A percentile compares a stretch with the other conserved stretches of the same genome.
Conservation (phyloP, 2,797 vertebrate genomes). For the Myotis pilosus region DNA sequence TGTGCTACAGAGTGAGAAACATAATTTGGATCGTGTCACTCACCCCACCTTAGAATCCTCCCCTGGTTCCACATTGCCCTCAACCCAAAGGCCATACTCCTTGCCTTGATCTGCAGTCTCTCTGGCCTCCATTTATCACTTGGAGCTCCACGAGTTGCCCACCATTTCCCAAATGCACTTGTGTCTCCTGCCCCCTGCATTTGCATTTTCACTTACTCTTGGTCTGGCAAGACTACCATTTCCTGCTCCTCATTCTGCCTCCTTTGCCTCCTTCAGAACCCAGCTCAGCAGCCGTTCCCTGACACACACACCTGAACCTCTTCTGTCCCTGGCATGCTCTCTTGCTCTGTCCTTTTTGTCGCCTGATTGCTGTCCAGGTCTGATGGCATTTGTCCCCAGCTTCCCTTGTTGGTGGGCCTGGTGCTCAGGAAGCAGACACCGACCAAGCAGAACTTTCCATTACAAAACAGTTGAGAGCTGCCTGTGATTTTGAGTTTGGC, state of each 20-base stretch:
- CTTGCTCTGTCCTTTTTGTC: background rate
- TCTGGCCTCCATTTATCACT: background rate
- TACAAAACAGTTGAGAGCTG: background rate
- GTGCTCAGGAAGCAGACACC: background rate
- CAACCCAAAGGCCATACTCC: background rate
- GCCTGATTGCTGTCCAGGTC: background rate
- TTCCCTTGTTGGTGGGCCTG: background rate
- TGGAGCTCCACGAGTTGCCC: background rate
- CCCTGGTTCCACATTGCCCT: background rate
- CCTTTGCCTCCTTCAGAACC: background rate
- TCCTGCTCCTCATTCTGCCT: background rate
- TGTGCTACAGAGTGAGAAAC: background rate
- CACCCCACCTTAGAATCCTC: background rate
- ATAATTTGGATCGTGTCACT: background rate
- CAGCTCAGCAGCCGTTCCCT: background rate
- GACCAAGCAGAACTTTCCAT: background rate
- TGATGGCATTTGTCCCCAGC: background rate
- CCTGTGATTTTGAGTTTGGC: background rate
- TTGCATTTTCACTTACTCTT: background rate
- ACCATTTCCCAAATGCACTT: background rate
- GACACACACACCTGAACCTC: background rate
- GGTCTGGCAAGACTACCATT: background rate
- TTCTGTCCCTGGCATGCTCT: background rate
- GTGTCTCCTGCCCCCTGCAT: background rate
- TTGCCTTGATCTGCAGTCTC: background rate